Conservation (phyloP, 1,140 invertebrate species). For the Diabrotica undecimpunctata region DNA sequence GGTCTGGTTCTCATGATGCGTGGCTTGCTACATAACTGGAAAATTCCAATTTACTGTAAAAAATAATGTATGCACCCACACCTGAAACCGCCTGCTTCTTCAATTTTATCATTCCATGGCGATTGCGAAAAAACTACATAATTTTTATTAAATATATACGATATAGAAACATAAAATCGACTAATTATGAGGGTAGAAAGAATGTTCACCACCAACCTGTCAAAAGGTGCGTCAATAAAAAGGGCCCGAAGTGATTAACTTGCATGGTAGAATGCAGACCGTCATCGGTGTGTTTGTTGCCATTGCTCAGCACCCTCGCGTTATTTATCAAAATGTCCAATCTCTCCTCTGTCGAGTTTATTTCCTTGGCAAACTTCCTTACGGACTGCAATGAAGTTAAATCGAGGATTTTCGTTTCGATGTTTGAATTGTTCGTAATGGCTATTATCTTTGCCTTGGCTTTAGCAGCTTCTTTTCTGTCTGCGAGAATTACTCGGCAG, state of each 20-base stretch:
- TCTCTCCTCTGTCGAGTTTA: slow-evolving; percentile 47
- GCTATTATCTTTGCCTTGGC: slow-evolving; percentile 47
- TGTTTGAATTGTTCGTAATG: slow-evolving; percentile 40
- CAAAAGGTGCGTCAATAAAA: slow-evolving; percentile 62
- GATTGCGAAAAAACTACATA: no score
- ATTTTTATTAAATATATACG: no score
- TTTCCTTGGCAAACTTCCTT: slow-evolving; percentile 50
- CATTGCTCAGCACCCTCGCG: slow-evolving; percentile 53
- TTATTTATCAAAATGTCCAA: slow-evolving; percentile 66
- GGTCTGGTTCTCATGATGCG: no score
- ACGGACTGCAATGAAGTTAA: slow-evolving; percentile 50
- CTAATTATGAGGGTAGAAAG: no score
- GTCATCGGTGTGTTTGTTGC: slow-evolving; percentile 55
- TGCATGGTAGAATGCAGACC: slow-evolving; percentile 61
- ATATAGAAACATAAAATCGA: no score
- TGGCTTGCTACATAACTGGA: no score
- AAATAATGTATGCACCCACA: no score
- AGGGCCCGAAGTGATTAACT: slow-evolving; percentile 65
- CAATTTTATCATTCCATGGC: no score
- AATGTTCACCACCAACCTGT: slow-evolving; percentile 47
- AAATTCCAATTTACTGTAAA: no score
- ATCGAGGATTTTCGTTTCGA: slow-evolving; percentile 47
- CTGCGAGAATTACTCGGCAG: slow-evolving; percentile 41
- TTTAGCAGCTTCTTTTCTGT: slow-evolving; percentile 37
- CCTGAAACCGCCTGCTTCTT: no score